Conservation (phyloP, 2,888 invertebrate genomes). For the Choreutis nemorana region DNA sequence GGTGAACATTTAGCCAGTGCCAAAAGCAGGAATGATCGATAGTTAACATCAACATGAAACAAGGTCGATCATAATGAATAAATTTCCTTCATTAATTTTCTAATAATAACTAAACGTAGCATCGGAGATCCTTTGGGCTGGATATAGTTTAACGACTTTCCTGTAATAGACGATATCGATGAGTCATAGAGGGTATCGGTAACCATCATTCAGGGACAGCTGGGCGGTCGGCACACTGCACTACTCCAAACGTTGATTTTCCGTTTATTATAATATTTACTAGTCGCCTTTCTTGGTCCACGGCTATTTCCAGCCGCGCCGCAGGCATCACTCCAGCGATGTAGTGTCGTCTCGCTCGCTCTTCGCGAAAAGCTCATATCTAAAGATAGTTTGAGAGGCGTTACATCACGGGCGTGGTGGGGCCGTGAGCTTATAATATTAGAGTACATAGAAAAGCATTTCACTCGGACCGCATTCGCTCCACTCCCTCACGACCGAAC, state of each 20-base stretch:
- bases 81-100: no score
- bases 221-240: slow-evolving; percentile 69
- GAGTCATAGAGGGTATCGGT: no score
- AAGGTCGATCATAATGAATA: no score
- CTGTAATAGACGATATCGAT: no score
- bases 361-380: slow-evolving; percentile 28
- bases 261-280: slow-evolving; percentile 66
- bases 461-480: slow-evolving; percentile 58
- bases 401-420: slow-evolving; percentile 61
- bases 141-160: no score
- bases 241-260: slow-evolving; percentile 47
- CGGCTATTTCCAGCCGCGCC: slow-evolving; percentile 63
- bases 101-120: no score
- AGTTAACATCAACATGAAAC: no score
- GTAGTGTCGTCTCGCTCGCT: slow-evolving; percentile 34
- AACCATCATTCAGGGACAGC: slow-evolving; percentile 38
- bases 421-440: slow-evolving; percentile 63
- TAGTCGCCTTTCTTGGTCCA: slow-evolving; percentile 70
- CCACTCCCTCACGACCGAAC: slow-evolving; percentile 40
- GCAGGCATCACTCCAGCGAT: slow-evolving; percentile 44
- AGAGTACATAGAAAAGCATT: slow-evolving; percentile 62
- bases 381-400: slow-evolving; percentile 55
- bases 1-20: no score
- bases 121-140: no score
- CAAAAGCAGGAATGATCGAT: no score